These are phyloP conservation scores for Heliconius hortense DNA, from an alignment of 2,888 invertebrate genomes.

Conservation along the genomic window DNA sequence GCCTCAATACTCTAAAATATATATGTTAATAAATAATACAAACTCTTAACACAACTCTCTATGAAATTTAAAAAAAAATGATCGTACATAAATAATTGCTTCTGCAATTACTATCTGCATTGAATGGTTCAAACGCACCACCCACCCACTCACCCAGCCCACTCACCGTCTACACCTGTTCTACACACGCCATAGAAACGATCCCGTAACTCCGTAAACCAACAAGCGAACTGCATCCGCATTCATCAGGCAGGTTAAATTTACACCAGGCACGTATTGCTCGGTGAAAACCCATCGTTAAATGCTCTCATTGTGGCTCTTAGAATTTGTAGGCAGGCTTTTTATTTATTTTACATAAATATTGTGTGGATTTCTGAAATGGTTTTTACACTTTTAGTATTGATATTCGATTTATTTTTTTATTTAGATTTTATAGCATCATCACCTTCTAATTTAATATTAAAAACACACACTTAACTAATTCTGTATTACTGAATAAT, in stretches of 20 bases:
- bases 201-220: slow-evolving; percentile 30
- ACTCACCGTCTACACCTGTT: slow-evolving; percentile 25
- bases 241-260: slow-evolving; percentile 39
- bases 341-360: neutral
- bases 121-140: slow-evolving; percentile 7
- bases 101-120: slow-evolving; percentile 5
- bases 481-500: neutral
- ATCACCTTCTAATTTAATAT: no score
- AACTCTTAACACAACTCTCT: neutral
- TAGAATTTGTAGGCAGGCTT: neutral
- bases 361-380: neutral
- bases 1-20: no score
- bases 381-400: neutral
- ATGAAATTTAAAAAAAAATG: neutral
- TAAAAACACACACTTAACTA: no score
- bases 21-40: neutral
- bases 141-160: slow-evolving; percentile 17
- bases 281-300: slow-evolving; percentile 19
- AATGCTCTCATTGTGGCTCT: slow-evolving; percentile 6
- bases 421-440: no score
- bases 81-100: slow-evolving; percentile 10
- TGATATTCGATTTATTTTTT: no score
- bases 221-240: slow-evolving; percentile 40
- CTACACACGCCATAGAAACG: slow-evolving; percentile 33
- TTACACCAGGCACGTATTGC: slow-evolving; percentile 34